A percentile compares a stretch with the other conserved stretches of the same genome.
Evolutionary conservation across 2,113 vertebrate species (phyloP).

Genomic region (Cacatua alba): DNA sequence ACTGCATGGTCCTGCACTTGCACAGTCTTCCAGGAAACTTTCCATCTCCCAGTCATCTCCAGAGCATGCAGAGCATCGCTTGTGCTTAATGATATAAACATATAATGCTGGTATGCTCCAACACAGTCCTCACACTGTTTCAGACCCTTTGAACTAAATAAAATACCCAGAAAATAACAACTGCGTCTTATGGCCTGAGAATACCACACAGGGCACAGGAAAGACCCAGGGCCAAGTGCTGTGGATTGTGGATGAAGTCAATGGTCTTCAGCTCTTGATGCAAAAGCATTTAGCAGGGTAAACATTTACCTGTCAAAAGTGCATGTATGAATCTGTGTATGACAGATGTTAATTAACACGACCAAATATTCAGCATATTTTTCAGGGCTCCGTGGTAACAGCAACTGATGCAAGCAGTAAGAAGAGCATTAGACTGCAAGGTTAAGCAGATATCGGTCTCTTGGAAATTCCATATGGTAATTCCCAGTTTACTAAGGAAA

Average conservation of each 20-base stretch:
- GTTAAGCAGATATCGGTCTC: neutral
- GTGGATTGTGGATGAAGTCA: neutral
- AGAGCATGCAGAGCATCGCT: neutral
- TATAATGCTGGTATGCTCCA: neutral
- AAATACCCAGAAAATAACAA: neutral
- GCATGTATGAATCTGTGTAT: neutral
- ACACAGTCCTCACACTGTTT: neutral
- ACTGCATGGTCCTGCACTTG: neutral
- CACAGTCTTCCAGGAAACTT: neutral
- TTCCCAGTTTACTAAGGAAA: neutral
- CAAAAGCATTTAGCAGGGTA: neutral
- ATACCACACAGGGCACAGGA: neutral
- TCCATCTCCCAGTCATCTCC: rapidly evolving
- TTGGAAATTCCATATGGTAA: neutral
- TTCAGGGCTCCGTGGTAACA: neutral
- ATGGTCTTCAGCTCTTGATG: neutral
- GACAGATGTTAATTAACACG: neutral
- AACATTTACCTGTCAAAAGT: neutral
- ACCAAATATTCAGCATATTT: neutral
- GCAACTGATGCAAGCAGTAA: neutral
- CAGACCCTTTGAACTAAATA: neutral
- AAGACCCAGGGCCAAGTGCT: neutral
- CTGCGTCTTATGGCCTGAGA: neutral
- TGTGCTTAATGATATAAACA: neutral
- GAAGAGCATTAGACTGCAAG: neutral